A percentile compares a stretch with the other conserved stretches of the same genome.
Evolutionary conservation across 2,888 invertebrate species (phyloP).

Genomic region (Venusia cambrica): DNA sequence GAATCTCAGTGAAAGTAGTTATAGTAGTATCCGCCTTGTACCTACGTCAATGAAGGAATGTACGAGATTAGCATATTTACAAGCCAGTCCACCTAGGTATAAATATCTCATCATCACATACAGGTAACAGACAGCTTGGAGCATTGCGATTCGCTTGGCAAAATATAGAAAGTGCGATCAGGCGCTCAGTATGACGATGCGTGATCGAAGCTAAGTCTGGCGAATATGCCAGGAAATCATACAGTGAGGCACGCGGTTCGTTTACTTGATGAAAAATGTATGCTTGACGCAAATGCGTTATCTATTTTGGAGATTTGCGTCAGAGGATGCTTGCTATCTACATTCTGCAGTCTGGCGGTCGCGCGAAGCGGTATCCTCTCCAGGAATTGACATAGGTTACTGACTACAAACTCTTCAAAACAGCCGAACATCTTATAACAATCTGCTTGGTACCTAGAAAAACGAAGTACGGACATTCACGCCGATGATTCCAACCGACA

Average conservation of each 20-base stretch:
- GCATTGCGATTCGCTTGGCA: constrained; percentile 43
- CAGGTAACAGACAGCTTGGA: constrained; percentile 34
- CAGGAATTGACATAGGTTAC: too few species aligned
- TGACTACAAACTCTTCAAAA: too few species aligned
- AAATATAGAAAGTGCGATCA: constrained; percentile 57
- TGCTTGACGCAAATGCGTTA: constrained; percentile 80
- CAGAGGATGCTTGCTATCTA: constrained; percentile 69
- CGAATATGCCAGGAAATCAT: constrained; percentile 71
- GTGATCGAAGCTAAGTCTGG: constrained; percentile 54
- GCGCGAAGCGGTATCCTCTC: constrained; percentile 47
- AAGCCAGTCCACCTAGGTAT: constrained; percentile 17
- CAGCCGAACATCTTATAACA: too few species aligned
- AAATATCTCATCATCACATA: constrained; percentile 24
- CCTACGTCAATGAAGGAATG: too few species aligned
- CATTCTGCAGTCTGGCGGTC: constrained; percentile 70
- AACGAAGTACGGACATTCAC: too few species aligned
- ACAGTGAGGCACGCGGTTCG: constrained; percentile 58
- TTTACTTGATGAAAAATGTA: constrained; percentile 74
- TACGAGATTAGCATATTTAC: constrained; percentile 13
- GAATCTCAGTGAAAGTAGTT: constrained; percentile 13
- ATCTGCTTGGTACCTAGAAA: too few species aligned
- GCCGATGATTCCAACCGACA: too few species aligned
- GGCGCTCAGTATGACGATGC: constrained; percentile 46
- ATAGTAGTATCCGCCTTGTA: not conserved
- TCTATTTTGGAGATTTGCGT: constrained; percentile 79